Evolutionary conservation across 2,113 vertebrate genomes (phyloP).

Genomic region (Castor canadensis): DNA sequence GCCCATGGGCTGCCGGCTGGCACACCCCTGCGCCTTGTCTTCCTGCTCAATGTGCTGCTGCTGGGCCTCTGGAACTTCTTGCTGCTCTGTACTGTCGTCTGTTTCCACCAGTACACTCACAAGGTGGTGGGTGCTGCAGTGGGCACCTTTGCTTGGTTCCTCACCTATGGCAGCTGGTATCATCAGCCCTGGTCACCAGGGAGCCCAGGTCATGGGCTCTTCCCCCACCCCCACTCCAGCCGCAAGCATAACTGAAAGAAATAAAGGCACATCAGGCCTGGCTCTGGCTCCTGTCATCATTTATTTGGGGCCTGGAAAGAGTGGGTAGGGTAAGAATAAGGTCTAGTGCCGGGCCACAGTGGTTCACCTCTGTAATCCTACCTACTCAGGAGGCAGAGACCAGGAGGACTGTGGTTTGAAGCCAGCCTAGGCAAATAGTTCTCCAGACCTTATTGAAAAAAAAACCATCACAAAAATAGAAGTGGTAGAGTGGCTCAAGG

Average conservation of each 20-base stretch:
- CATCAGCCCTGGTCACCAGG: slow-evolving; percentile 87
- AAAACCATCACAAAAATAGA: no score
- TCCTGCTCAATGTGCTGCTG: slow-evolving; percentile 88
- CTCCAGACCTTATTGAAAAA: no score
- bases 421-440: no score
- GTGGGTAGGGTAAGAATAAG: not conserved
- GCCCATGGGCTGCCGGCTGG: slow-evolving; percentile 86
- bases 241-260: slow-evolving; percentile 75
- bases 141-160: slow-evolving; percentile 88
- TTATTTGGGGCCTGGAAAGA: not conserved
- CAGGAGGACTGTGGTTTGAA: no score
- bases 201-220: slow-evolving; percentile 89
- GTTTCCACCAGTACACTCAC: slow-evolving; percentile 87
- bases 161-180: slow-evolving; percentile 90
- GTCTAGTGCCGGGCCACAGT: no score
- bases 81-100: slow-evolving; percentile 86
- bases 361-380: no score
- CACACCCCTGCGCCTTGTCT: slow-evolving; percentile 85
- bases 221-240: slow-evolving; percentile 64
- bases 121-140: slow-evolving; percentile 88
- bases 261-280: slow-evolving; percentile 59
- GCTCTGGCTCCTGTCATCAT: slow-evolving; percentile 40
- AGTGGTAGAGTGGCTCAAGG: no score
- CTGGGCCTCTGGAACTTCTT: slow-evolving; percentile 88
- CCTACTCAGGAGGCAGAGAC: no score